Evolutionary conservation across 1,140 invertebrate genomes (phyloP).

Genomic region (Elymnias hypermnestra): DNA sequence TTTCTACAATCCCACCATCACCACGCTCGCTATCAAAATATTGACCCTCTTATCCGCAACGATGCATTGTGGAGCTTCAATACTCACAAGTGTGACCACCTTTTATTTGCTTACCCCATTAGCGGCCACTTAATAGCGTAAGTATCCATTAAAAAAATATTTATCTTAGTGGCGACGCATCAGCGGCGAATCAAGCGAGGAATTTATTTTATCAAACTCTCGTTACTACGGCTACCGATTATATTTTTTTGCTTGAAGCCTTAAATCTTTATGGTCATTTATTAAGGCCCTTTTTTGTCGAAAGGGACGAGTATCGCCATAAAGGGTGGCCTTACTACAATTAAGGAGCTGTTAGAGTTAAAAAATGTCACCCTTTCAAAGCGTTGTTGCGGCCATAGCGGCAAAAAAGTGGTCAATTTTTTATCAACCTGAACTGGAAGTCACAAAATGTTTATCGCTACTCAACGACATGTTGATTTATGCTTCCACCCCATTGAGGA

Average conservation of each 20-base stretch:
- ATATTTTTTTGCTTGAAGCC: slow-evolving; percentile 45
- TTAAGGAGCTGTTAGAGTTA: slow-evolving; percentile 61
- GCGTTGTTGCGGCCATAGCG: slow-evolving; percentile 41
- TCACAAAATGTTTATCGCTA: slow-evolving; percentile 74
- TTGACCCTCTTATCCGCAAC: slow-evolving; percentile 66
- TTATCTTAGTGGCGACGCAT: slow-evolving; percentile 41
- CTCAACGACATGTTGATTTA: slow-evolving; percentile 72
- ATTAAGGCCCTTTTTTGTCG: slow-evolving; percentile 60
- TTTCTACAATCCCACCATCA: slow-evolving; percentile 54
- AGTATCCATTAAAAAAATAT: slow-evolving; percentile 61
- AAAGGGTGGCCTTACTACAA: slow-evolving; percentile 63
- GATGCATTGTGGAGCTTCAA: slow-evolving; percentile 52
- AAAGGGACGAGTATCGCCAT: slow-evolving; percentile 43
- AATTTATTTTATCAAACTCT: slow-evolving; percentile 50
- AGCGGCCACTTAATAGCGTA: slow-evolving; percentile 55
- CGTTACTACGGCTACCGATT: slow-evolving; percentile 46
- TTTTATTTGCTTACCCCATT: slow-evolving; percentile 64
- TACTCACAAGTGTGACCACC: slow-evolving; percentile 53
- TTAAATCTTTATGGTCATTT: slow-evolving; percentile 57
- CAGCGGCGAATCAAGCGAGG: slow-evolving; percentile 35
- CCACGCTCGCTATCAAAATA: slow-evolving; percentile 70
- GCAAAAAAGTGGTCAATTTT: slow-evolving; percentile 61
- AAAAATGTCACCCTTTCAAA: slow-evolving; percentile 71
- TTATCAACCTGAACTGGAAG: slow-evolving; percentile 71
- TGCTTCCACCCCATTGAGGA: slow-evolving; percentile 57